These are phyloP conservation scores for Sitodiplosis mosellana DNA, from an alignment of 1,140 invertebrate species.

Conservation along the genomic window DNA sequence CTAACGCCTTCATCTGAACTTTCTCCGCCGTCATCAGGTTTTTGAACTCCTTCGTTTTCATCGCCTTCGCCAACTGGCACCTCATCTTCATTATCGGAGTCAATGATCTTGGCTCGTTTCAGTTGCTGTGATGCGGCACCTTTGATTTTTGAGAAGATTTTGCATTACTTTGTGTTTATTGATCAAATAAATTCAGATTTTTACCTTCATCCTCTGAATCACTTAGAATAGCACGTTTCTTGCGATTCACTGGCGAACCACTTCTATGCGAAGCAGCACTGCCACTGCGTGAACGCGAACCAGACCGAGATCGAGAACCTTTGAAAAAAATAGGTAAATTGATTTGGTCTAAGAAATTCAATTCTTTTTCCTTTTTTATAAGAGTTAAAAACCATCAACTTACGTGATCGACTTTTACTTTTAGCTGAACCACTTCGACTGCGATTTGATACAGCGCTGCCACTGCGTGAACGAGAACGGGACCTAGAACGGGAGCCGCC, in stretches of 20 bases:
- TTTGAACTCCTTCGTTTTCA: conserved; percentile 32
- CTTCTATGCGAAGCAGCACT: conserved; percentile 7
- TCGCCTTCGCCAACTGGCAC: conserved; percentile 17
- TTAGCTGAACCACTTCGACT: conserved; percentile 24
- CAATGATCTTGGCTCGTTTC: conserved; percentile 25
- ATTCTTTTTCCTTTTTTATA: conserved; percentile 2
- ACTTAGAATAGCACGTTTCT: conserved; percentile 28
- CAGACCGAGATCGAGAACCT: conserved; percentile 21
- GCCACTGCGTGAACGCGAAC: conserved; percentile 15
- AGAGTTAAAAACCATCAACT: too few relatives aligned
- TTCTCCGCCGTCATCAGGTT: conserved; percentile 22
- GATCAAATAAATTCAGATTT: conserved; percentile 2
- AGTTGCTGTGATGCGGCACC: conserved; percentile 8
- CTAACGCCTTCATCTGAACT: conserved; percentile 37
- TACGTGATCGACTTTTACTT: conserved; percentile 13
- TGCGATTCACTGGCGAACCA: conserved; percentile 9
- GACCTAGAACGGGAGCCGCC: conserved; percentile 16
- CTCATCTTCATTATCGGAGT: conserved; percentile 31
- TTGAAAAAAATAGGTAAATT: conserved; percentile 3
- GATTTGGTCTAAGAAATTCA: too few relatives aligned
- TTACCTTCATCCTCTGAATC: conserved; percentile 34
- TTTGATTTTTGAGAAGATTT: conserved; percentile 3
- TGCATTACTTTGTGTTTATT: too few relatives aligned
- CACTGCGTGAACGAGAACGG: conserved; percentile 9
- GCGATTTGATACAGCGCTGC: conserved; percentile 21